Evolutionary conservation across 2,888 invertebrate species (phyloP).

Genomic region (Polietes domitor): DNA sequence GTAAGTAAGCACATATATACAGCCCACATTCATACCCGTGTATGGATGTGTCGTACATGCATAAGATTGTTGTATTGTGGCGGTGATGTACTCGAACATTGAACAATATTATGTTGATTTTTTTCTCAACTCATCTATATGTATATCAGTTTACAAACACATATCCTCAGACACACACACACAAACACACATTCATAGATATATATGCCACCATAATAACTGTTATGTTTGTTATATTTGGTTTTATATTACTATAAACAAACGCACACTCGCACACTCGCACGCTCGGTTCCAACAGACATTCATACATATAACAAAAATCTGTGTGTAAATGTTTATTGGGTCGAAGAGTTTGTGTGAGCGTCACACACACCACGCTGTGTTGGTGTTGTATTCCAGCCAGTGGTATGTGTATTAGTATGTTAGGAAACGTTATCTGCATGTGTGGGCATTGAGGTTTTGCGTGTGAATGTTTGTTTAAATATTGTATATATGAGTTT

Average conservation of each 20-base stretch:
- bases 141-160: conserved; percentile 24
- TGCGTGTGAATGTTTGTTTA: conserved; percentile 10
- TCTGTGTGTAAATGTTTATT: conserved; percentile 49
- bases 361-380: not conserved
- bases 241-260: conserved; percentile 41
- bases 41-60: not conserved
- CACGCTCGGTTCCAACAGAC: not conserved
- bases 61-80: conserved; percentile 2
- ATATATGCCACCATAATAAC: conserved; percentile 2
- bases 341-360: conserved; percentile 14
- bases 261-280: not conserved
- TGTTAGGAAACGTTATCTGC: not conserved
- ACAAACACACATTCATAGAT: not conserved
- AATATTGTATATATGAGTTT: conserved; percentile 31
- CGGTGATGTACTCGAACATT: conserved; percentile 12
- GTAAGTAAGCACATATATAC: not conserved
- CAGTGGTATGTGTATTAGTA: not conserved
- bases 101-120: conserved; percentile 26
- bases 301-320: conserved; percentile 24
- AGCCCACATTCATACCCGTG: not conserved
- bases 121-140: conserved; percentile 31
- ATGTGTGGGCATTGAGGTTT: not conserved
- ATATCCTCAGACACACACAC: not conserved
- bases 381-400: not conserved
- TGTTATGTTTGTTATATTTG: conserved; percentile 46